Conservation (phyloP, 2,113 vertebrate genomes). For the Talpa occidentalis region DNA sequence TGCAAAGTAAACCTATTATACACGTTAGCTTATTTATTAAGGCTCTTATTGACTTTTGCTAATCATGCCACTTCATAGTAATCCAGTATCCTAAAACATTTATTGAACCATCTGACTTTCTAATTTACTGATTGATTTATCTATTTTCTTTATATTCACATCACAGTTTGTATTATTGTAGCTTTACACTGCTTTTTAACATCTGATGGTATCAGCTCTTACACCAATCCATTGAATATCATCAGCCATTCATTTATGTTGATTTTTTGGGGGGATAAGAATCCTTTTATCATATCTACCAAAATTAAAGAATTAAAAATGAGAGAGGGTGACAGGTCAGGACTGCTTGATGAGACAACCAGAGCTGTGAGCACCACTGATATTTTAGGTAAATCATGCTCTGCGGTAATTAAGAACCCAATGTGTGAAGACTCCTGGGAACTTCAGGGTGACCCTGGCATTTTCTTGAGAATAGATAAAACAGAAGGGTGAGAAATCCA, state of each 20-base stretch:
- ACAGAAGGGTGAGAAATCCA: no score
- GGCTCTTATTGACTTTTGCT: background rate
- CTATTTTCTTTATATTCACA: background rate
- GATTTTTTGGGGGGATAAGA: background rate
- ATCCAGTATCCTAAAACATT: background rate
- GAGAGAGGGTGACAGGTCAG: background rate
- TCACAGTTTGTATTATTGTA: background rate
- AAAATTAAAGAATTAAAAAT: background rate
- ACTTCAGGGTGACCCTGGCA: background rate
- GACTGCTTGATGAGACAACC: background rate
- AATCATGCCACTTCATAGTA: no score
- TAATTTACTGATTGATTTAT: background rate
- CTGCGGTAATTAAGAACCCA: background rate
- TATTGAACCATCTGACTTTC: background rate
- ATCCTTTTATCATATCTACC: background rate
- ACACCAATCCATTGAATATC: background rate
- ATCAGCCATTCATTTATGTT: background rate
- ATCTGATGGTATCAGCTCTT: background rate
- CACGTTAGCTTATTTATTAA: background rate
- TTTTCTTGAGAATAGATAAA: background rate
- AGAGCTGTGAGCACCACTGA: accelerated
- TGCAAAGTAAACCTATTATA: background rate
- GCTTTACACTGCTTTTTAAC: background rate
- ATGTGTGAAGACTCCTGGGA: background rate
- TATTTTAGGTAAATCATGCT: background rate